Conservation (phyloP, 2,888 invertebrate genomes). For the Ornithoptera alexandrae region DNA sequence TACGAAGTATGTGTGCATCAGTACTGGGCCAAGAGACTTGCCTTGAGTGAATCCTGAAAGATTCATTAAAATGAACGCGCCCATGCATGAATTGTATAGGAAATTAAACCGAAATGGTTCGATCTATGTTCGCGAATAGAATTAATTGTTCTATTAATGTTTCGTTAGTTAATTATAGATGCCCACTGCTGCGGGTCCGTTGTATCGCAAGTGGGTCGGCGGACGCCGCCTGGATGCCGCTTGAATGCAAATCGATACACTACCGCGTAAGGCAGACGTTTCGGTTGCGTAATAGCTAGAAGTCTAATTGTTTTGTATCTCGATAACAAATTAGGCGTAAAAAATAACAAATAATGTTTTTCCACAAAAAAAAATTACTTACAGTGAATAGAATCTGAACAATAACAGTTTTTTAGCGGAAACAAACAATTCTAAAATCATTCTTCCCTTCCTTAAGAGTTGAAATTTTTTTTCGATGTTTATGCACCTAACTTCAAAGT, state of each 20-base stretch:
- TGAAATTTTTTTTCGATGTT: no score
- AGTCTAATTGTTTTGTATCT: neutral
- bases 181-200: conserved; percentile 8
- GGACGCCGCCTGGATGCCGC: conserved; percentile 5
- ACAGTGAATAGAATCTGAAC: no score
- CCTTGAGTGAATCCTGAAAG: neutral
- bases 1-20: neutral
- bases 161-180: neutral
- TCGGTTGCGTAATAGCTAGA: neutral
- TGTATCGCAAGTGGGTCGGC: conserved; percentile 18
- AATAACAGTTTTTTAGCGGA: no score
- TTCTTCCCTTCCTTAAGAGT: no score
- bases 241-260: conserved; percentile 17
- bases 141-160: conserved; percentile 11
- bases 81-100: neutral
- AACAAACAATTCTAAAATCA: no score
- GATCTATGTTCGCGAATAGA: neutral
- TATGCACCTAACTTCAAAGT: no score
- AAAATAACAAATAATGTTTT: neutral
- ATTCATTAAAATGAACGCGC: neutral
- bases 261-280: conserved; percentile 1
- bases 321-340: neutral
- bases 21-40: neutral
- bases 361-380: no score
- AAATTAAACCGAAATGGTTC: neutral